Evolutionary conservation across 1,140 invertebrate species (phyloP), one percentile per base, ranked within the genome.

Genomic region (Drosophila athabasca): DNA sequence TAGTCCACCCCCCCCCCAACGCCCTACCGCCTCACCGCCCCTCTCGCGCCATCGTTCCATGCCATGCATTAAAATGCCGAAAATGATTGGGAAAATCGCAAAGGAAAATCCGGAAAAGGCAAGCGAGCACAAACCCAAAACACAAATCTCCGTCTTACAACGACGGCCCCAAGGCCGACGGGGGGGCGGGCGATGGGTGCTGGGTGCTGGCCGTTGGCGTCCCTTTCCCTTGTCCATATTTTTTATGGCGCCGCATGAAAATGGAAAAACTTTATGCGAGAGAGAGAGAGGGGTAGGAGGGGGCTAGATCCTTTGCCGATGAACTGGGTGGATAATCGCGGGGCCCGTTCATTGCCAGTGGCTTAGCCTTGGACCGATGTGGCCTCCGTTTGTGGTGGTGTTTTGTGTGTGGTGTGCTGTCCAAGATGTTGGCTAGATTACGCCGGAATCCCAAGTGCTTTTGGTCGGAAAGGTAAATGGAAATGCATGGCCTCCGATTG

Each of bases 191-290:
- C 17, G n/a, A n/a, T n/a, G 3, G 31, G 31, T 8, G 31, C 2
- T 31, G 31, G 31, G 31, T 31, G 31, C 9, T 31, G 8, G 31
- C 31, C 31, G 29, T 2, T 41, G 26, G 24, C 15, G 29, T 62
- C 51, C 64, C 67, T 79, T 69, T 78, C 80, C 75, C 80, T 85
- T 87, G 87, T 82, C 82, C 64, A 58, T 78, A 80, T 73, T 73
- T 62, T 73, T 54, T 62, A 62, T 50, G 55, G 58, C 26, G 55
- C 46, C 31, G 45, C 22, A 48, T 59, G 49, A 50, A 79, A 83
- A 83, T 83, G 80, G 79, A 78, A 85, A 85, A 87, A 87, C 78
- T 87, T 87, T 79, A 64, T 73, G 79, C 64, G 65, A 65, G 3
- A 35, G 31, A 3, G 31, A 9, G 31, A 11, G 3, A 11, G 11